Evolutionary conservation across 1,140 invertebrate species (phyloP), one percentile per base, ranked within the genome.

Genomic region (Drosophila hydei): DNA sequence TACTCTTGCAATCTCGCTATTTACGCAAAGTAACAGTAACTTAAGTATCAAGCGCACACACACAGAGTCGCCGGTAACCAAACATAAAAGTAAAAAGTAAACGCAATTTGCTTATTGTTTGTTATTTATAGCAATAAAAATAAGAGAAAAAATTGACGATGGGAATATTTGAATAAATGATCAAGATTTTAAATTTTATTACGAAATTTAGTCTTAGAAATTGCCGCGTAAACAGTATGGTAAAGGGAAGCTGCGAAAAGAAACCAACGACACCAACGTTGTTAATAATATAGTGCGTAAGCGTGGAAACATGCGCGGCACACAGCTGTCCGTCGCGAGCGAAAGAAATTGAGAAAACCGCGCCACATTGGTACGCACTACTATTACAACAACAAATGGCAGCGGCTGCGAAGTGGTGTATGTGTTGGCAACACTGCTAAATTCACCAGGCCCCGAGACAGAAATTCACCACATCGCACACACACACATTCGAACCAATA

Each of bases 361-460:
- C 70, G 70, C 70, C 64, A 72, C 70, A 72, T 72, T 68, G 50
- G 64, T 68, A 72, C 63, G 62, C 62, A 72, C 52, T 42, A 51
- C 47, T 43, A 78, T 47, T 65, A 43, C 48, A 33, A 56, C 42
- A 74, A 60, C 25, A 59, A 75, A 42, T 63, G 69, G 36, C 76
- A 72, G 61, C 68, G 61, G 68, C 64, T 63, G 52, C 71, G 63
- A 54, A 52, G 69, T 68, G 52, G 55, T 67, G 52, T 71, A 56
- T 87, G 70, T 85, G 81, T 78, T 87, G 81, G 81, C 83, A 87
- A 88, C 81, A 78, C 81, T 81, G 67, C 21, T 12, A 59, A 75
- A 81, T 51, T 67, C 81, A 85, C 77, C 80, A 85, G 36, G 40
- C 38, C 27, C 70, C 54, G 63, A 70, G 59, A 33, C 23, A 47